Base-by-base conservation (phyloP, 1,140 invertebrate species). In the Pseudomyrmex dendroicus region DNA sequence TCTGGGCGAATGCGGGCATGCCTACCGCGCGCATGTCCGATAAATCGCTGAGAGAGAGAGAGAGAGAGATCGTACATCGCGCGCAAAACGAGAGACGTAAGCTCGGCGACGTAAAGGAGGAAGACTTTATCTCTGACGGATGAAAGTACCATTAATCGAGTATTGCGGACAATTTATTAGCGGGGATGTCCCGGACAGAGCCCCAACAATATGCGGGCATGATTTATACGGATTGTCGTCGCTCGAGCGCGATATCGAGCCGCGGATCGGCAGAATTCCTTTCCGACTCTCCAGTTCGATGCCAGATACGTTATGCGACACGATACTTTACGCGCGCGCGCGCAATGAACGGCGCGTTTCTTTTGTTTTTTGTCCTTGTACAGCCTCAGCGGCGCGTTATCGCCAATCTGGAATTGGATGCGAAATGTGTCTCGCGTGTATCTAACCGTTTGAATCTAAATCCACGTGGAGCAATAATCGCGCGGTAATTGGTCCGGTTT, bases 61-160 rank as follows among this genome's bases (percentile, higher is more conserved):
- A 15, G n/a, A n/a, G n/a, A n/a, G n/a, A n/a, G n/a, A n/a, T n/a
- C 44, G 54, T n/a, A 15, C 50, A 48, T 3, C 72, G 44, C 10
- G n/a, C 22, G 76, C 48, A 68, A 46, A 70, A 20, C 22, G 35
- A 44, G 35, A 44, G 84, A 84, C 72, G n/a, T n/a, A 50, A 48
- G 74, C 74, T 57, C 63, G 15, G 9, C 57, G 54, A 66, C n/a
- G 61, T 61, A 70, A 35, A 80, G 62, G 50, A 76, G 72, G 68
- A 85, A 77, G 83, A 88, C 83, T 85, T 85, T 78, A 88, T 83
- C 62, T 10, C 62, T 10, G 44, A 3, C 25, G 50, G 20, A 78
- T 78, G 86, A 88, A 88, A 88, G 86, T 88, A 87, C 48, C 86
- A 82, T 88, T 85, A 85, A 88, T 88, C 87, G 67, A 50, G 57